Conservation (phyloP, 2,888 invertebrate species). For the Hirtodrosophila alboralis region DNA sequence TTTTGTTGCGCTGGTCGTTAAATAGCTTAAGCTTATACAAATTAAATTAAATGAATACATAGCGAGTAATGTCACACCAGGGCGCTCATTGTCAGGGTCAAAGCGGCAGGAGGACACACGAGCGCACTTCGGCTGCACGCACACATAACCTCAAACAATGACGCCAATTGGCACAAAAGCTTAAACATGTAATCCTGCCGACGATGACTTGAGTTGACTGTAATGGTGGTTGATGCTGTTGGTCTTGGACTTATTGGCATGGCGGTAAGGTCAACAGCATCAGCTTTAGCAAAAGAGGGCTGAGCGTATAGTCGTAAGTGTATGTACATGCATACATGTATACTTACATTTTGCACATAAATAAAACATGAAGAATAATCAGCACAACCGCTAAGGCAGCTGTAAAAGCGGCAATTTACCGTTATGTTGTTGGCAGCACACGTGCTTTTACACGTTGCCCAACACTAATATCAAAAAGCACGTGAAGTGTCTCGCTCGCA, state of each 20-base stretch:
- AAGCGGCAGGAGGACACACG: conserved; percentile 29
- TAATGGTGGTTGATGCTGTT: conserved; percentile 4
- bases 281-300: conserved; percentile 16
- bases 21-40: conserved; percentile 65
- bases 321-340: conserved; percentile 2
- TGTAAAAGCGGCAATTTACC: conserved; percentile 37
- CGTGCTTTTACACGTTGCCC: conserved; percentile 52
- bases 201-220: conserved; percentile 27
- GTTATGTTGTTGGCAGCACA: conserved; percentile 29
- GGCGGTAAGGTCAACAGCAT: conserved; percentile 45
- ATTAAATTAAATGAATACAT: conserved; percentile 69
- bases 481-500: conserved; percentile 54
- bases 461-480: conserved; percentile 51
- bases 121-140: conserved; percentile 24
- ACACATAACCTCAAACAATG: conserved; percentile 63
- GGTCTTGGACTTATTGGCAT: neutral
- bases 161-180: conserved; percentile 61
- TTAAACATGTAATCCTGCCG: conserved; percentile 52
- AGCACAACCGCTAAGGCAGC: conserved; percentile 18
- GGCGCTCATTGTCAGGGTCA: conserved; percentile 65
- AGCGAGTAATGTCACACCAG: conserved; percentile 45
- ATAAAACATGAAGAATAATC: conserved; percentile 15
- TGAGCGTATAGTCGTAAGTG: conserved; percentile 1
- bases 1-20: conserved; percentile 52
- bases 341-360: neutral